Conservation (phyloP, 2,113 vertebrate species). For the Pseudolaguvia tuberculata region DNA sequence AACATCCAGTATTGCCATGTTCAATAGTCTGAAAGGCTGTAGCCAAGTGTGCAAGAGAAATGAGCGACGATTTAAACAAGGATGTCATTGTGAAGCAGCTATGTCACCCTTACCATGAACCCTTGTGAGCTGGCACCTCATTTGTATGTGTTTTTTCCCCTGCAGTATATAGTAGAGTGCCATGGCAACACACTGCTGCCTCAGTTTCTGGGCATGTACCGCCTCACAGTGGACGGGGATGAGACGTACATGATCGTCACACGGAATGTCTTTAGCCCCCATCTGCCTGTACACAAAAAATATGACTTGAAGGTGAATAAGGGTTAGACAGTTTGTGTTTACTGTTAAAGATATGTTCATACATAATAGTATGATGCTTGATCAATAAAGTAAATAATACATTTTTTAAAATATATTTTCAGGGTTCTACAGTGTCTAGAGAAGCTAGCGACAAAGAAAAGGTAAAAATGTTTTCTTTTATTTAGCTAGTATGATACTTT, state of each 20-base stretch:
- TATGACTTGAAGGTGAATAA: constrained; percentile 88
- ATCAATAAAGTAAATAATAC: neutral
- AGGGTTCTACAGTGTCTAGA: constrained; percentile 83
- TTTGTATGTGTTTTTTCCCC: constrained; percentile 8
- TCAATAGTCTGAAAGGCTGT: neutral
- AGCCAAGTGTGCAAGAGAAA: neutral
- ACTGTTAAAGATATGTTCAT: neutral
- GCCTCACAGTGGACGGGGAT: constrained; percentile 90
- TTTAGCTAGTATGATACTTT: neutral
- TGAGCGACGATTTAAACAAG: neutral
- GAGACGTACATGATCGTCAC: constrained; percentile 98
- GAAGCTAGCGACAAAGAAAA: constrained; percentile 87
- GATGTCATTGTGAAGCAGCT: constrained; percentile 30
- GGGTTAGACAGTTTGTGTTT: too few species aligned
- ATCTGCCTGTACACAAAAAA: constrained; percentile 90
- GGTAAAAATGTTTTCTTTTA: constrained; percentile 59
- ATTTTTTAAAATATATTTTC: constrained; percentile 9
- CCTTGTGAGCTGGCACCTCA: constrained; percentile 4
- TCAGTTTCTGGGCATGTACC: constrained; percentile 97
- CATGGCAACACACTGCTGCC: constrained; percentile 93
- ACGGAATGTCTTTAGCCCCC: constrained; percentile 92
- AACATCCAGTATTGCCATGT: neutral
- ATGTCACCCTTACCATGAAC: constrained; percentile 24
- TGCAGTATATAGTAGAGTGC: constrained; percentile 94
- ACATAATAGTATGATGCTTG: neutral